These are phyloP conservation scores for Pelecanoides urinatrix DNA, from an alignment of 2,113 vertebrate species.

Conservation along the genomic window DNA sequence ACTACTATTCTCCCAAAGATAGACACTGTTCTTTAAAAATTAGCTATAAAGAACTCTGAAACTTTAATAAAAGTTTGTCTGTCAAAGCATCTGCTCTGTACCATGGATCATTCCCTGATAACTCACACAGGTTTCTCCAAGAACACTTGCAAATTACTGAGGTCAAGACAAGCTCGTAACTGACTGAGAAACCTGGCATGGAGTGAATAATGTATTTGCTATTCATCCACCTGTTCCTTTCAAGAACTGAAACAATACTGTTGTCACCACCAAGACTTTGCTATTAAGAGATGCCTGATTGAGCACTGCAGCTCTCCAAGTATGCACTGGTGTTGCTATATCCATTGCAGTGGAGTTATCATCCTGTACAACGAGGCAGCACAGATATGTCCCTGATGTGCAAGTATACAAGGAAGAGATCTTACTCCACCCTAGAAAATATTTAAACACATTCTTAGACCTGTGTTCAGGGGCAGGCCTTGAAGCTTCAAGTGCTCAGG, in stretches of 20 bases:
- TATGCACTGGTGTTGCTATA: not conserved
- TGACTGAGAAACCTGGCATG: fast-evolving
- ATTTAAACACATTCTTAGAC: not conserved
- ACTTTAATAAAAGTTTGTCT: not conserved
- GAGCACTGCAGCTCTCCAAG: not conserved
- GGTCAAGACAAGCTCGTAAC: not conserved
- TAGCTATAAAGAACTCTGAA: not conserved
- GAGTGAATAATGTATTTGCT: not conserved
- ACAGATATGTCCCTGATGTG: not conserved
- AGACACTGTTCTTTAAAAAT: not conserved
- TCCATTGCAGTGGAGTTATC: not conserved
- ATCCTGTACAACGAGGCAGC: fast-evolving
- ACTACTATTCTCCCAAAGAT: not conserved
- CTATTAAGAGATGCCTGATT: not conserved
- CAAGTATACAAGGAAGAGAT: not conserved
- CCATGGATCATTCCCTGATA: not conserved
- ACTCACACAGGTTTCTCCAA: not conserved
- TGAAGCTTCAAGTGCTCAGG: not conserved
- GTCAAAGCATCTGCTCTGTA: not conserved
- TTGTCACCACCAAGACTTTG: not conserved
- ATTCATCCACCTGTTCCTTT: not conserved
- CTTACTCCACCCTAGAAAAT: not conserved
- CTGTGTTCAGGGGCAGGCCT: not conserved
- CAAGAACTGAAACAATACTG: not conserved
- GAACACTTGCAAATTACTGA: not conserved